phyloP scores from a whole-genome alignment of 2,113 vertebrate species.

The Trematocara zebra region DNA sequence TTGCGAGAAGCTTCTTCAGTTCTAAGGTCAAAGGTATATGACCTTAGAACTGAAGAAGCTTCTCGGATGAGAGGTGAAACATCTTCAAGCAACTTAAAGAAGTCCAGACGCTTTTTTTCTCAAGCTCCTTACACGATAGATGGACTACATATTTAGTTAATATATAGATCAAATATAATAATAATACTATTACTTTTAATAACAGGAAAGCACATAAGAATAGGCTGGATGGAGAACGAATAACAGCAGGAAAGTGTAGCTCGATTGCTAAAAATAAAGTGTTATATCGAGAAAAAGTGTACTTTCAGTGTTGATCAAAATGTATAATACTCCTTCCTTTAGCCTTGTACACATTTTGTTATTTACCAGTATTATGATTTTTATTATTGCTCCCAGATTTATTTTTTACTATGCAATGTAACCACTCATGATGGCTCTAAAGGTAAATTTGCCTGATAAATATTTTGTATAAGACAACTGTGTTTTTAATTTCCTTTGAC shows the following conservation, averaged over 20 bases:
- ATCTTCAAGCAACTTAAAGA: neutral
- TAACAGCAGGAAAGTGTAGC: neutral
- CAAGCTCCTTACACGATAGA: accelerated
- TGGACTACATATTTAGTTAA: neutral
- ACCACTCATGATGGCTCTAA: neutral
- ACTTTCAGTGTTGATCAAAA: neutral
- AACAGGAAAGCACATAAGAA: neutral
- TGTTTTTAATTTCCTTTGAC: neutral
- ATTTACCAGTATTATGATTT: neutral
- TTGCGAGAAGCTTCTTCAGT: accelerated
- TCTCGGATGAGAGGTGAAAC: neutral
- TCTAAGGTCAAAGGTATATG: accelerated
- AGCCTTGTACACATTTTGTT: neutral
- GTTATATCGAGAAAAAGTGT: neutral
- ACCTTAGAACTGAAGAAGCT: neutral
- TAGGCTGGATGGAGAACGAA: neutral
- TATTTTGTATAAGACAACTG: neutral
- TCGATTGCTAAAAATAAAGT: neutral
- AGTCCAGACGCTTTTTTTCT: accelerated
- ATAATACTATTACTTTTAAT: neutral
- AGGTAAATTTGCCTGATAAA: neutral
- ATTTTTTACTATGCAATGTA: neutral
- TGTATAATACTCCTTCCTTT: neutral
- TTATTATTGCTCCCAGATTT: neutral
- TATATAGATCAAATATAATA: neutral